phyloP scores from a whole-genome alignment of 2,888 invertebrate genomes.

The Ochropleura plecta region DNA sequence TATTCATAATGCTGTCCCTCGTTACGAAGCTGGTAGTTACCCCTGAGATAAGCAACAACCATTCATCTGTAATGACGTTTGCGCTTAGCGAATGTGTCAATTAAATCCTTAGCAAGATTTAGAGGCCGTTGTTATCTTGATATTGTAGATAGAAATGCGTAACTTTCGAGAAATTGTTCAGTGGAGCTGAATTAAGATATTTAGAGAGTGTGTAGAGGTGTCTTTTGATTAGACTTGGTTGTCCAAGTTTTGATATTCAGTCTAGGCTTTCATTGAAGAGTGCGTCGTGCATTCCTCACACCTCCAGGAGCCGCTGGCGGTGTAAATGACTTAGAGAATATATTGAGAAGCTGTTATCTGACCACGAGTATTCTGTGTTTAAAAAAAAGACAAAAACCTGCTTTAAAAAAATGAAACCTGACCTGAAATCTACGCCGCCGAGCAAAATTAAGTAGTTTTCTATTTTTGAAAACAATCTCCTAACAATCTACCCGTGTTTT shows the following conservation, averaged over 20 bases:
- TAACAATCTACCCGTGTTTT: conserved; percentile 43
- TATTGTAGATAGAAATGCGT: conserved; percentile 52
- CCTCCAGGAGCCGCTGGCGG: neutral
- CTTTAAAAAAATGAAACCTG: conserved; percentile 5
- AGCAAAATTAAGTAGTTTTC: conserved; percentile 13
- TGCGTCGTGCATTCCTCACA: too few relatives aligned
- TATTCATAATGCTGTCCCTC: conserved; percentile 79
- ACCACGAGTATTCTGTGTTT: neutral
- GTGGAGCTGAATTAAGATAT: conserved; percentile 45
- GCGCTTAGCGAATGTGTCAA: conserved; percentile 61
- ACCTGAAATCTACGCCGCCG: conserved; percentile 6
- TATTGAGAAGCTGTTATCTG: neutral
- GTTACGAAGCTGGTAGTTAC: conserved; percentile 67
- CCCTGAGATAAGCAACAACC: conserved; percentile 49
- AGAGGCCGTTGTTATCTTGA: conserved; percentile 45
- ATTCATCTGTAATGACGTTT: conserved; percentile 59
- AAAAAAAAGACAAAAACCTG: neutral
- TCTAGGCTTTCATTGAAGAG: neutral
- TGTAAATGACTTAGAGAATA: neutral
- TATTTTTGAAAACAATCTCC: conserved; percentile 20
- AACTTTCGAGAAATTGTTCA: conserved; percentile 58
- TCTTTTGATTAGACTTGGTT: conserved; percentile 18
- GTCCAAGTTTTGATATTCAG: conserved; percentile 19
- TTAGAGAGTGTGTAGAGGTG: conserved; percentile 24
- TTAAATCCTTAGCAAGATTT: conserved; percentile 57